Base-by-base conservation (phyloP, 1,140 invertebrate species). In the Drosophila quadrilineata region DNA sequence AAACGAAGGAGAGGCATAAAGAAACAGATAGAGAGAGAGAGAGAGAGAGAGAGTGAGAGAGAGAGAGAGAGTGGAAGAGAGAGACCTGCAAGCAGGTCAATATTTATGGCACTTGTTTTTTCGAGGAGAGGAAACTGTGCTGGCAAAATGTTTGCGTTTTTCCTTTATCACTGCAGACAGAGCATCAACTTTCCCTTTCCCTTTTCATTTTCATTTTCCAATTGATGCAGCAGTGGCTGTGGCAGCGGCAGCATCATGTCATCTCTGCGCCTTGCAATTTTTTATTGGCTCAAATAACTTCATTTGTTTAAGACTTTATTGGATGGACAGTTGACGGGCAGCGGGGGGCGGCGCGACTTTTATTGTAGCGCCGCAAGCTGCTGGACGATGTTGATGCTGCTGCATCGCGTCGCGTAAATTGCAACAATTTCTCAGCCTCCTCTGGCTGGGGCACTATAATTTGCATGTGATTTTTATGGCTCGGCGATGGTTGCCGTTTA, bases 401-500 rank as follows among this genome's bases (percentile, higher is more conserved):
- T 49, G 38, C 58, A 54, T 46, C 40, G n/a, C 43, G 22, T 65
- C 54, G 71, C 71, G 75, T 68, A 82, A 82, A 82, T 82, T 84
- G 71, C 76, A 63, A 82, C 75, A 62, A 80, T 80, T 82, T 80
- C 76, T 80, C 67, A 76, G 76, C 5, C 17, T 17, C 22, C 76
- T 80, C 67, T 72, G 76, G 4, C 17, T 17, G 16, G 26, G 35
- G 63, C 76, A 68, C 72, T 87, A 87, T 87, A 87, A 87, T 87
- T 87, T 87, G 82, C 84, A 87, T 87, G 84, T 77, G 84, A 82
- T 87, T 87, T 87, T 87, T 87, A 87, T 79, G 74, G 62, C 62
- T 67, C 50, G 45, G 58, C 77, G 68, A 82, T 87, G n/a, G n/a
- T 87, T 87, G 68, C 59, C 67, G 73, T 59, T 56, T 87, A 87